Conservation (phyloP, 2,113 vertebrate species). For the Paramisgurnus dabryanus region DNA sequence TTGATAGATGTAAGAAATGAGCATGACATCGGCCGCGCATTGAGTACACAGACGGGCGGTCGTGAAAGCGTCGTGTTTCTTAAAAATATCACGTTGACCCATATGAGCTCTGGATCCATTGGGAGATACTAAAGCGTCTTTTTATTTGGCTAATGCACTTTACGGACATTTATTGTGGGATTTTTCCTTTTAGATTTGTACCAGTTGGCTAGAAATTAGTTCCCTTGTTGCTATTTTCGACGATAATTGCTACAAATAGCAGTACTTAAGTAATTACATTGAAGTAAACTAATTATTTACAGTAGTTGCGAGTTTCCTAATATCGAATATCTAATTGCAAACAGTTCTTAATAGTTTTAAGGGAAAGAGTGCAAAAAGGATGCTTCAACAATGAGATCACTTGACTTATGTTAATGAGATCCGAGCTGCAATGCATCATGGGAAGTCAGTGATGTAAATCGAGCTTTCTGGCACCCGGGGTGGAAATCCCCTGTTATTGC, state of each 20-base stretch:
- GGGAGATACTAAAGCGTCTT: neutral
- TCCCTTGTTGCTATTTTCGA: neutral
- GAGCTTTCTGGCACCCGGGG: slow-evolving; percentile 3
- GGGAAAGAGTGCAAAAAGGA: neutral
- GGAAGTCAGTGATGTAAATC: neutral
- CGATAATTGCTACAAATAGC: neutral
- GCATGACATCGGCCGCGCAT: neutral
- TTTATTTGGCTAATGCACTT: slow-evolving; percentile 19
- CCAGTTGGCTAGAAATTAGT: neutral
- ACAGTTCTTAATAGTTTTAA: neutral
- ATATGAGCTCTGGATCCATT: neutral
- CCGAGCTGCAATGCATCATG: neutral
- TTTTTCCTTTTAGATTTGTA: neutral
- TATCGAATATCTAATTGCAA: neutral
- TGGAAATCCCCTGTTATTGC: slow-evolving; percentile 1
- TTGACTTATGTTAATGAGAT: slow-evolving; percentile 15
- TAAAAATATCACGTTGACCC: slow-evolving; percentile 14
- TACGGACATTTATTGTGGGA: neutral
- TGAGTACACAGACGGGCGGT: slow-evolving; percentile 7
- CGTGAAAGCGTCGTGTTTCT: neutral
- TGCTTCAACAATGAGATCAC: neutral
- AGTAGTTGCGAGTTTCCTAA: neutral
- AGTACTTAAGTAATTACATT: neutral
- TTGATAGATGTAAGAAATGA: slow-evolving; percentile 32
- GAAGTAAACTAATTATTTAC: neutral